phyloP scores from a whole-genome alignment of 1,140 invertebrate species.

The Drosophila tropicalis region DNA sequence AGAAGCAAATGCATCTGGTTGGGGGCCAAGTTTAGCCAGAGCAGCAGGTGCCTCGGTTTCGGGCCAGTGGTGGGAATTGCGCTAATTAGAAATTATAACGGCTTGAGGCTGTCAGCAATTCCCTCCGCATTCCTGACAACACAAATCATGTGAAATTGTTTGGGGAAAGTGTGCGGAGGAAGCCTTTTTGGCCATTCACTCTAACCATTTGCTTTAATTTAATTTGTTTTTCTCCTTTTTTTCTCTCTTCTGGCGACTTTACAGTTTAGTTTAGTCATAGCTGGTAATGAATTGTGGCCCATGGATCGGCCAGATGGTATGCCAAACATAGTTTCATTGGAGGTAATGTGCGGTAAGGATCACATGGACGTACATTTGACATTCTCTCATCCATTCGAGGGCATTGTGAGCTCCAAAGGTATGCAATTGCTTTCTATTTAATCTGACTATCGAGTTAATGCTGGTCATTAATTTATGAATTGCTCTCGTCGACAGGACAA shows the following conservation, averaged over 20 bases:
- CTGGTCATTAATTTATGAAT: background rate
- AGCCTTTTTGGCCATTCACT: too few species aligned
- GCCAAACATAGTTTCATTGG: slow-evolving; percentile 92
- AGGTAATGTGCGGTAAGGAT: slow-evolving; percentile 96
- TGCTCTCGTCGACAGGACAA: slow-evolving; percentile 85
- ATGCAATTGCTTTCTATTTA: slow-evolving; percentile 21
- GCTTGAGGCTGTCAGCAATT: slow-evolving; percentile 39
- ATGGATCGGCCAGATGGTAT: slow-evolving; percentile 91
- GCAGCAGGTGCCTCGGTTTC: slow-evolving; percentile 35
- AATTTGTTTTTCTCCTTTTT: background rate
- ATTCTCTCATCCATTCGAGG: slow-evolving; percentile 95
- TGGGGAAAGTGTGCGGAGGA: too few species aligned
- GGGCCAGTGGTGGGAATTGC: slow-evolving; percentile 46
- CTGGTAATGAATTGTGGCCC: slow-evolving; percentile 89
- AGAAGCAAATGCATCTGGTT: background rate
- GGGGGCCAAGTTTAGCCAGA: slow-evolving; percentile 9
- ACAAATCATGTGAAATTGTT: background rate
- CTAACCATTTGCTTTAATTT: background rate
- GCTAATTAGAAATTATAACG: slow-evolving; percentile 62
- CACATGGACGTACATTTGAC: slow-evolving; percentile 97
- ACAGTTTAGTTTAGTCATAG: slow-evolving; percentile 84
- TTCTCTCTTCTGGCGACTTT: slow-evolving; percentile 20
- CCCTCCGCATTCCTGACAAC: slow-evolving; percentile 22
- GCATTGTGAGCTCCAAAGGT: slow-evolving; percentile 96
- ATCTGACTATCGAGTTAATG: too few species aligned